Percentiles rank a stretch among this genome's conserved stretches.
Evolutionary conservation across 1,140 invertebrate species (phyloP).

Genomic region (Drosophila sucinea): DNA sequence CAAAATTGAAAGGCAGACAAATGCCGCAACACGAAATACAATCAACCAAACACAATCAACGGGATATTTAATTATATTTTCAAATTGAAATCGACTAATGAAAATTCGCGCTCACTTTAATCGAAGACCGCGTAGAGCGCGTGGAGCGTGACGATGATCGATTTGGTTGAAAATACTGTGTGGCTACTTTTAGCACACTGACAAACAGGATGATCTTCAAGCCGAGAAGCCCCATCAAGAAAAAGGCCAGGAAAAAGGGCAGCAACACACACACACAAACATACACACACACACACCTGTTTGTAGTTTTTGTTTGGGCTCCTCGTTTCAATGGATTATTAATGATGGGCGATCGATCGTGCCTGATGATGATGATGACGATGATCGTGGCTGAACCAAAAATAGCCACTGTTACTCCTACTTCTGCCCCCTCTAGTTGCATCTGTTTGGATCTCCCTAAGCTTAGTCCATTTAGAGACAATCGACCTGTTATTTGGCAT

Average conservation of each 20-base stretch:
- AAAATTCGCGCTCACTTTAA: slow-evolving; percentile 72
- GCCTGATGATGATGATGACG: slow-evolving; percentile 21
- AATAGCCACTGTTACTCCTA: slow-evolving; percentile 62
- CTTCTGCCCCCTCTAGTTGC: slow-evolving; percentile 23
- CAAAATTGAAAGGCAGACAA: slow-evolving; percentile 42
- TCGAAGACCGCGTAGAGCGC: slow-evolving; percentile 29
- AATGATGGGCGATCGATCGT: slow-evolving; percentile 82
- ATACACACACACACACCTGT: slow-evolving; percentile 58
- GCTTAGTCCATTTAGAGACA: slow-evolving; percentile 77
- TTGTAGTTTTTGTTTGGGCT: slow-evolving; percentile 42
- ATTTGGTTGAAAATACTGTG: slow-evolving; percentile 35
- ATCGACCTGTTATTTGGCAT: slow-evolving; percentile 82
- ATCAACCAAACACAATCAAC: slow-evolving; percentile 63
- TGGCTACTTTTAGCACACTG: not conserved
- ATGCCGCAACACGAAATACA: slow-evolving; percentile 34
- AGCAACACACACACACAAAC: no score
- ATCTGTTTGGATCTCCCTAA: not conserved
- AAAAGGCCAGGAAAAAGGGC: slow-evolving; percentile 13
- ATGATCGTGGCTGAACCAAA: slow-evolving; percentile 62
- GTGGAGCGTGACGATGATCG: slow-evolving; percentile 74
- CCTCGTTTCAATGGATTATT: slow-evolving; percentile 73
- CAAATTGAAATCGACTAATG: slow-evolving; percentile 73
- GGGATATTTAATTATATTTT: slow-evolving; percentile 71
- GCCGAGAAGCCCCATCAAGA: slow-evolving; percentile 9
- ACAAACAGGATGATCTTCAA: slow-evolving; percentile 40